Conservation (phyloP, 2,797 vertebrate species). For the Trachops cirrhosus region DNA sequence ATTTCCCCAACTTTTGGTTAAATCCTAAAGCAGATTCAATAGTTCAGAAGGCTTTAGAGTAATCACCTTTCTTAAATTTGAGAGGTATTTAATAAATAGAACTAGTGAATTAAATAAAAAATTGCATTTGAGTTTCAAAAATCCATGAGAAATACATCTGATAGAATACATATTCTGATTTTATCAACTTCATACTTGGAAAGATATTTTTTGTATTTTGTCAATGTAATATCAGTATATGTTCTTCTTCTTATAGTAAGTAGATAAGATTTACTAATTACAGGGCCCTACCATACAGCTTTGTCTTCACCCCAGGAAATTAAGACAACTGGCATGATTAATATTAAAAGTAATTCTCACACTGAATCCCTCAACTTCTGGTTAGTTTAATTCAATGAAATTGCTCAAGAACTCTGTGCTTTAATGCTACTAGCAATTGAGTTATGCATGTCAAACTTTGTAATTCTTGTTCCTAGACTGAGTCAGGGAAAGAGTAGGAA, state of each 20-base stretch:
- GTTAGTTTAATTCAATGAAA: constrained; percentile 8
- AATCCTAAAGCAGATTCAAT: constrained; percentile 31
- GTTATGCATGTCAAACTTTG: background rate
- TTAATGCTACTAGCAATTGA: background rate
- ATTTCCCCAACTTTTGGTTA: background rate
- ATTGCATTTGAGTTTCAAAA: background rate
- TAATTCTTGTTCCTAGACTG: background rate
- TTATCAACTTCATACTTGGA: background rate
- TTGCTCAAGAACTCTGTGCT: background rate
- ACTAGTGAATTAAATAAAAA: constrained; percentile 1
- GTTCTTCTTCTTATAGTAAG: constrained; percentile 8
- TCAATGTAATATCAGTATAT: background rate
- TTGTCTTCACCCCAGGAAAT: background rate
- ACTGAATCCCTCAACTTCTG: background rate
- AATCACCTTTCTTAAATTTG: background rate
- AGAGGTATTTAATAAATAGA: constrained; percentile 2
- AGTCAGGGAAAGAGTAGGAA: background rate
- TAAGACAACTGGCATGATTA: background rate
- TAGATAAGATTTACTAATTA: constrained; percentile 1
- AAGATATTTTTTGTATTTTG: constrained; percentile 39
- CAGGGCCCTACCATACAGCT: background rate
- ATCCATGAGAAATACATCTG: background rate
- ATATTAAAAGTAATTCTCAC: constrained; percentile 20
- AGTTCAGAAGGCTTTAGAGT: background rate
- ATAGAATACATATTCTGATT: background rate